Conservation (phyloP, 2,113 vertebrate genomes). For the Struthio camelus region DNA sequence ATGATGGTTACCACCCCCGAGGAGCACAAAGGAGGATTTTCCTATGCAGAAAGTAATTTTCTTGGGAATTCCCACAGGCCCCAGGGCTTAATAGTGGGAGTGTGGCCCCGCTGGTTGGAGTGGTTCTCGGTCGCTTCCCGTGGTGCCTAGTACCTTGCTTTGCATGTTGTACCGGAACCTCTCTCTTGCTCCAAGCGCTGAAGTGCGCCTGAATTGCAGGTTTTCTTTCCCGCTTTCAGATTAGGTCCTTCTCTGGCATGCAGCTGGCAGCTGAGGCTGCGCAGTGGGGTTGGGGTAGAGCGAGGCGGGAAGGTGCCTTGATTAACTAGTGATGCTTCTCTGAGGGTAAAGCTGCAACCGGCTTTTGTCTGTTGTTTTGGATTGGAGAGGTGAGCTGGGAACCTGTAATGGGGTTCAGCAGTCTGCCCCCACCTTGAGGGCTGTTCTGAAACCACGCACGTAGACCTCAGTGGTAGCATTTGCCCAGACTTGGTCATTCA, state of each 20-base stretch:
- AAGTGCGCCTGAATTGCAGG: not conserved
- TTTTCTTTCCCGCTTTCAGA: not conserved
- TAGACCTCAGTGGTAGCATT: accelerated
- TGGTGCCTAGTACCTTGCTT: not conserved
- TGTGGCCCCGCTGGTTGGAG: no score
- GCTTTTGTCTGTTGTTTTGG: not conserved
- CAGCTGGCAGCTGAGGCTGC: not conserved
- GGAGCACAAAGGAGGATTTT: no score
- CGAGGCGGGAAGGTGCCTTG: accelerated
- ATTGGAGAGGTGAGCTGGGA: not conserved
- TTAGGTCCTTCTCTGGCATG: not conserved
- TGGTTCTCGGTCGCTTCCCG: no score
- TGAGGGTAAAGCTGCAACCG: not conserved
- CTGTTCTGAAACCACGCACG: accelerated
- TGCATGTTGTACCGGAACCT: not conserved
- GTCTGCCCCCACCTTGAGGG: not conserved
- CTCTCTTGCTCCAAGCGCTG: accelerated
- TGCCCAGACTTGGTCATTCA: not conserved
- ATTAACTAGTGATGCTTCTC: not conserved
- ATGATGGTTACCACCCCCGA: no score
- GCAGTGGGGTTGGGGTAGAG: not conserved
- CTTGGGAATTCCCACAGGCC: no score
- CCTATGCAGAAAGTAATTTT: no score
- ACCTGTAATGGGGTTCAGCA: not conserved
- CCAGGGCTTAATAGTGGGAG: no score